phyloP scores from a whole-genome alignment of 1,140 invertebrate species.

The Panonychus citri region DNA sequence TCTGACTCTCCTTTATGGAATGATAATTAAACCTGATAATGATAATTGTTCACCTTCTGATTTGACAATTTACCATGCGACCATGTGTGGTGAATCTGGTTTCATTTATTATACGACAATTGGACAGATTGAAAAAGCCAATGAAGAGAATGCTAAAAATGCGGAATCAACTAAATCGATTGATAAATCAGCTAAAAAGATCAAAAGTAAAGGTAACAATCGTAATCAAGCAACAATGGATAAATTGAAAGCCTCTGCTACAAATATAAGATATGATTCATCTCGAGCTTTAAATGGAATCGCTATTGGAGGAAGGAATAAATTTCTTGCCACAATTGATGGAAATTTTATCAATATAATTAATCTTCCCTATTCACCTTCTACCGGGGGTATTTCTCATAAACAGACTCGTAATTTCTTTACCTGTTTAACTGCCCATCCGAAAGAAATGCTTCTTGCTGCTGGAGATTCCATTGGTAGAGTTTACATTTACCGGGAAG shows the following conservation, averaged over 20 bases:
- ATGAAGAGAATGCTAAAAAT: too few species aligned
- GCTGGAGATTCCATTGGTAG: conserved; percentile 42
- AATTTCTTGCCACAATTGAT: background rate
- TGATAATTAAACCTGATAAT: background rate
- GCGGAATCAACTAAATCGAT: too few species aligned
- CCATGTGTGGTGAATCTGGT: background rate
- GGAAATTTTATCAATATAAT: background rate
- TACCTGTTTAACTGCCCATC: conserved; percentile 44
- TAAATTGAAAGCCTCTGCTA: background rate
- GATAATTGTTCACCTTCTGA: background rate
- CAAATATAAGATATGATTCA: background rate
- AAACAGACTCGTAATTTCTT: conserved; percentile 17
- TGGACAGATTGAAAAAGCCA: background rate
- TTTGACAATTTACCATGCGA: background rate
- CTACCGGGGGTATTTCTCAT: background rate
- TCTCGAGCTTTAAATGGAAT: background rate
- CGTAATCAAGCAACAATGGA: background rate
- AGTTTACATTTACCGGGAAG: conserved; percentile 36
- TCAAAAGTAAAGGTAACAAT: too few species aligned
- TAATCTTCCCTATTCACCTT: background rate
- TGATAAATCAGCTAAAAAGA: background rate
- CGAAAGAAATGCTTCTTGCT: conserved; percentile 36
- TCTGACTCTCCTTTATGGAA: too few species aligned
- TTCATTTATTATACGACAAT: background rate
- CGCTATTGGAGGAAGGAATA: background rate